Conservation (phyloP, 2,113 vertebrate genomes). For the Talpa occidentalis region DNA sequence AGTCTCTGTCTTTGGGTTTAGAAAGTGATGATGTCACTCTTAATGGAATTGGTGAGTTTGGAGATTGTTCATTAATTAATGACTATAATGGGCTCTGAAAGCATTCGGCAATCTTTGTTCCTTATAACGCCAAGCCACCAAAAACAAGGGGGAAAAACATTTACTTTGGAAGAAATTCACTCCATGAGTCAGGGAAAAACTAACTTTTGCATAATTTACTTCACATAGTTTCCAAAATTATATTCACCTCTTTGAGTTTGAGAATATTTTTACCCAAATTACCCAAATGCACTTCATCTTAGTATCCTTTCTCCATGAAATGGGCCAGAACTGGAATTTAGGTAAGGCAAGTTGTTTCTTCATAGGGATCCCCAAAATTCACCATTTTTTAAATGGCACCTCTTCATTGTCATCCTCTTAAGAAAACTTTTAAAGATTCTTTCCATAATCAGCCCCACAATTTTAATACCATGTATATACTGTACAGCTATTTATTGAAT, state of each 20-base stretch:
- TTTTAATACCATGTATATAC: background rate
- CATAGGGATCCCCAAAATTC: background rate
- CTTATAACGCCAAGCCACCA: slow-evolving; percentile 59
- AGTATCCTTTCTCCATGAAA: background rate
- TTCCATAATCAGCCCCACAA: background rate
- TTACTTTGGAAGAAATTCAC: slow-evolving; percentile 56
- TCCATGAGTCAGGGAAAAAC: slow-evolving; percentile 68
- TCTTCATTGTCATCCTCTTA: background rate
- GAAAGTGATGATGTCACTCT: slow-evolving; percentile 65
- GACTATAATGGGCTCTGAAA: slow-evolving; percentile 49
- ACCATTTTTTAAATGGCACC: background rate
- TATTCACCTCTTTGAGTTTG: slow-evolving; percentile 11
- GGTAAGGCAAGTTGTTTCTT: background rate
- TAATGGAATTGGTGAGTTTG: slow-evolving; percentile 68
- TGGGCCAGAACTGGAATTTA: background rate
- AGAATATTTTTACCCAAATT: slow-evolving; percentile 24
- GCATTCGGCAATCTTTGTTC: slow-evolving; percentile 10
- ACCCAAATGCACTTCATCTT: background rate
- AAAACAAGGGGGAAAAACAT: slow-evolving; percentile 47
- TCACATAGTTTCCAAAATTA: slow-evolving; percentile 38
- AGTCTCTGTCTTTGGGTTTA: background rate
- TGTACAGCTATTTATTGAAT: background rate
- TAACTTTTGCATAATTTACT: slow-evolving; percentile 36
- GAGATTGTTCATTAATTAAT: slow-evolving; percentile 70
- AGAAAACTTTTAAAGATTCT: background rate